phyloP scores from a whole-genome alignment of 1,140 invertebrate genomes.

The Arctopsyche grandis region DNA sequence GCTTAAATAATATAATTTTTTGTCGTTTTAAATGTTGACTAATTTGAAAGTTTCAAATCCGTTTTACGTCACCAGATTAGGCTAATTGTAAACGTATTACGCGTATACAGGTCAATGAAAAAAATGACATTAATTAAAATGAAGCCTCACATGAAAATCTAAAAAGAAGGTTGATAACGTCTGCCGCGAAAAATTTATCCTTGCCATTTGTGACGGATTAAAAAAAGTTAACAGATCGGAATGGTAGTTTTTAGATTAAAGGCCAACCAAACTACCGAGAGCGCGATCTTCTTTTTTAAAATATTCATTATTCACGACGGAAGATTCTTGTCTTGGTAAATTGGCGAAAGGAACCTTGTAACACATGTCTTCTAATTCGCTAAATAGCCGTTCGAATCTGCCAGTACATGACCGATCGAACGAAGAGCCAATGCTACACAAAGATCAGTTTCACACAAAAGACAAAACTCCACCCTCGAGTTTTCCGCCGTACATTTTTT shows the following conservation, averaged over 20 bases:
- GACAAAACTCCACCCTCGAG: background rate
- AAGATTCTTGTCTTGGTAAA: constrained; percentile 26
- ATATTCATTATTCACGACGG: constrained; percentile 24
- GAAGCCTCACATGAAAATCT: background rate
- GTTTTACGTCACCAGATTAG: background rate
- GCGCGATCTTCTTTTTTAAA: background rate
- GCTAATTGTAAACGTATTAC: background rate
- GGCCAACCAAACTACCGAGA: background rate
- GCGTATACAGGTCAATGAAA: background rate
- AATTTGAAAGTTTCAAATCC: background rate
- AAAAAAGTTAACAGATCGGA: background rate
- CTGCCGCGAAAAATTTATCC: background rate
- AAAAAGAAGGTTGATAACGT: background rate
- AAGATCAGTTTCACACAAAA: too few relatives aligned
- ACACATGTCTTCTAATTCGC: constrained; percentile 30
- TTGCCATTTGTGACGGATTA: background rate
- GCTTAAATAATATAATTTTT: too few relatives aligned
- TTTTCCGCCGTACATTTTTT: background rate
- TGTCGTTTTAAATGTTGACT: too few relatives aligned
- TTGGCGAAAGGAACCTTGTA: constrained; percentile 35
- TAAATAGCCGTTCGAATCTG: constrained; percentile 7
- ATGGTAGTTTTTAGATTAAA: background rate
- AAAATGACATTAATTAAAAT: constrained; percentile 1
- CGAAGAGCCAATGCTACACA: background rate
- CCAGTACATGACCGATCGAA: background rate